These are phyloP conservation scores for Danionella cerebrum DNA, from an alignment of 2,113 vertebrate genomes.

Conservation along the genomic window DNA sequence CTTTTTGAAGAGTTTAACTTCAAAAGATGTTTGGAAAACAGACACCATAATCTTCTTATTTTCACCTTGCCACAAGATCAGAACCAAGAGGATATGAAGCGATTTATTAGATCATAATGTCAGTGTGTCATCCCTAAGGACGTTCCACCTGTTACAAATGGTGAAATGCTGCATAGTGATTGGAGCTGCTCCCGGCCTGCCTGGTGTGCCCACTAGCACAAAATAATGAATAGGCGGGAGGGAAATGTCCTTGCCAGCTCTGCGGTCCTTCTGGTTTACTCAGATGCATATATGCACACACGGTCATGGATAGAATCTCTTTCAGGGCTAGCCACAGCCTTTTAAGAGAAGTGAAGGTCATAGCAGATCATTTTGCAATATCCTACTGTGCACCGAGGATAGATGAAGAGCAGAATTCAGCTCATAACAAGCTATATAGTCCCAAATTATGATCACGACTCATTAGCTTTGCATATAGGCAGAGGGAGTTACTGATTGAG, in stretches of 20 bases:
- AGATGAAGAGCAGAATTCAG: neutral
- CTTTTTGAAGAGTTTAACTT: too few relatives aligned
- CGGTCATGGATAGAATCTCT: neutral
- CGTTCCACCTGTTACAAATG: conserved; percentile 26
- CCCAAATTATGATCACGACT: neutral
- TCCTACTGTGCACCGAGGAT: conserved; percentile 28
- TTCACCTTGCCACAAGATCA: neutral
- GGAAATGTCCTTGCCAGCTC: conserved; percentile 1
- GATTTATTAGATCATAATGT: neutral
- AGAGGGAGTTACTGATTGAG: neutral
- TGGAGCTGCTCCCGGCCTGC: conserved; percentile 16
- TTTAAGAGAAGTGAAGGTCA: conserved; percentile 32
- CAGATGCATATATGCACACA: conserved; percentile 12
- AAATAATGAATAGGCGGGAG: conserved; percentile 20
- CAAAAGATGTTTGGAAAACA: too few relatives aligned
- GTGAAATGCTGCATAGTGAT: conserved; percentile 1
- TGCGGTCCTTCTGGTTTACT: conserved; percentile 8
- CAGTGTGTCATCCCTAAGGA: neutral
- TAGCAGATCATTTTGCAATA: conserved; percentile 23
- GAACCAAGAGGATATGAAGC: neutral
- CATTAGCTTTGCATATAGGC: neutral
- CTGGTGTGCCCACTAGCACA: conserved; percentile 27
- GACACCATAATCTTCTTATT: neutral
- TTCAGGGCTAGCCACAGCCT: conserved; percentile 13
- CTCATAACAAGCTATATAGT: neutral